Evolutionary conservation across 2,113 vertebrate genomes (phyloP).

Genomic region (Pogonocichla stellata): DNA sequence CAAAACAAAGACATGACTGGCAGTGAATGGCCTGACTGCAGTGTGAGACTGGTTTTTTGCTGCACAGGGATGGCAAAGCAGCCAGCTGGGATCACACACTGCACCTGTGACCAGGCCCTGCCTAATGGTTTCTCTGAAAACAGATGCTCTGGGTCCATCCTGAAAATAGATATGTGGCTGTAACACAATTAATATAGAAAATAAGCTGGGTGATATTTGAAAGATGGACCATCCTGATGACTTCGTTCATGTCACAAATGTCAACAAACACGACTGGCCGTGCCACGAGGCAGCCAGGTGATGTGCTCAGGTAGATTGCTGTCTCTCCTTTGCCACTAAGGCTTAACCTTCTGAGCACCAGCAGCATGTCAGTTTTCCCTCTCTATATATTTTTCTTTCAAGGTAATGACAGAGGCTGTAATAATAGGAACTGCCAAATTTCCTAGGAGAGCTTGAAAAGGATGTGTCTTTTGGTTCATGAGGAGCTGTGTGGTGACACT

Average conservation of each 20-base stretch:
- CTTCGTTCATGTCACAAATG: background rate
- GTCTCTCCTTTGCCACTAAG: background rate
- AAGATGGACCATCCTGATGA: background rate
- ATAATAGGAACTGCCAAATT: conserved; percentile 11
- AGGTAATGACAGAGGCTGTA: background rate
- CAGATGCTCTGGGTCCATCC: background rate
- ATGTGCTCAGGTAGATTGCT: background rate
- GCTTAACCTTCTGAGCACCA: background rate
- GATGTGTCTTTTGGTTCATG: background rate
- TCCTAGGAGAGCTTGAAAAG: conserved; percentile 8
- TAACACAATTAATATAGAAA: background rate
- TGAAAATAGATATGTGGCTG: background rate
- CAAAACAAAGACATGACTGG: background rate
- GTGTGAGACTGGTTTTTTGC: background rate
- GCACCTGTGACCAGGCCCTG: background rate
- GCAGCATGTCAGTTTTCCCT: background rate
- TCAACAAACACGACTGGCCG: background rate
- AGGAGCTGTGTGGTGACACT: background rate
- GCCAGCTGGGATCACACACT: background rate
- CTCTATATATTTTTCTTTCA: background rate
- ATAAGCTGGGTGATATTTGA: background rate
- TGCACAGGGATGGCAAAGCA: background rate
- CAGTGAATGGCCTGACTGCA: background rate
- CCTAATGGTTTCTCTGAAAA: background rate
- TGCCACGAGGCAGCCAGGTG: background rate